Evolutionary conservation across 2,113 vertebrate species (phyloP).

Genomic region (Charadrius vociferus): DNA sequence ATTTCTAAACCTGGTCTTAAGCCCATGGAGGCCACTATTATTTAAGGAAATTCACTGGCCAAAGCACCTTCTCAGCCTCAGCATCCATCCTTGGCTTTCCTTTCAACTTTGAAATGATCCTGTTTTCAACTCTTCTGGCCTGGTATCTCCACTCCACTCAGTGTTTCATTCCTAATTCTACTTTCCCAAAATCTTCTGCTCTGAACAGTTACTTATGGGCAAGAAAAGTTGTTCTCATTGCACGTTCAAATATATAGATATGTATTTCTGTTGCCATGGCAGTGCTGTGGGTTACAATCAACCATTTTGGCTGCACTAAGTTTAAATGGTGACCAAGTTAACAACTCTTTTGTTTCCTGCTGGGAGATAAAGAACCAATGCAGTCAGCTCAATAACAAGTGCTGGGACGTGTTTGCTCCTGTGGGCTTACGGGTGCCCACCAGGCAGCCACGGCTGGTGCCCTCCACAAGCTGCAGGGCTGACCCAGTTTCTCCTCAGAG

Average conservation of each 20-base stretch:
- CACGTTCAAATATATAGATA: background rate
- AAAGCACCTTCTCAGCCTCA: background rate
- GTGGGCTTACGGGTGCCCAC: background rate
- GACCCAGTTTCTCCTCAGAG: background rate
- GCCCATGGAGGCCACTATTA: background rate
- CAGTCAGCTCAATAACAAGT: background rate
- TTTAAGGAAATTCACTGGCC: background rate
- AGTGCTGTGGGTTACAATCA: background rate
- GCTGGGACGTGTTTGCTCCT: background rate
- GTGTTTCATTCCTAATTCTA: background rate
- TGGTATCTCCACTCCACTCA: background rate
- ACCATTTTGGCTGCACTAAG: background rate
- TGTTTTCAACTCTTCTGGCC: background rate
- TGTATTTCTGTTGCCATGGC: background rate
- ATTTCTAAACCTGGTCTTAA: background rate
- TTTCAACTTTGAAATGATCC: background rate
- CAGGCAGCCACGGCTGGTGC: background rate
- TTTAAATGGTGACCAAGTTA: slow-evolving; percentile 14
- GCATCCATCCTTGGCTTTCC: background rate
- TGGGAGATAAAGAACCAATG: background rate
- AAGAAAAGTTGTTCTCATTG: background rate
- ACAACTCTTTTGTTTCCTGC: background rate
- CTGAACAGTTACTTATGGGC: background rate
- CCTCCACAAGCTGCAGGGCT: background rate
- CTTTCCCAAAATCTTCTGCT: background rate